Percentiles rank a stretch among this genome's conserved stretches.
Conservation (phyloP, 92 coral and sea anemone species). For the Phenganax subtilis region DNA sequence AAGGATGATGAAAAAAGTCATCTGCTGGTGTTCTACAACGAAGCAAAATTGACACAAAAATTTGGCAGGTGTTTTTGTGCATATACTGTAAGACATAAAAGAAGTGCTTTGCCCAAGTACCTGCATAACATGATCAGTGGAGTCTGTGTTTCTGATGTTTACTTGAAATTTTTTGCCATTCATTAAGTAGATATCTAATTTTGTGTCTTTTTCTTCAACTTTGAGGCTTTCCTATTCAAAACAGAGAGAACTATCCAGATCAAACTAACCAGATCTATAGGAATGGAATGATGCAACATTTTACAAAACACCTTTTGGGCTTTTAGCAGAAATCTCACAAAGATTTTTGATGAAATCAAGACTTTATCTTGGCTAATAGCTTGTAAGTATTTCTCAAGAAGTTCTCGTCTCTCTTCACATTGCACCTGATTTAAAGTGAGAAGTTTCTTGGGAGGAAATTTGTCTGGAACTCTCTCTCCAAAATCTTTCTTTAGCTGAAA, state of each 20-base stretch:
- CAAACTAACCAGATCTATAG: background rate
- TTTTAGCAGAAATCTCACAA: slow-evolving; percentile 64
- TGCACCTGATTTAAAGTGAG: slow-evolving; percentile 68
- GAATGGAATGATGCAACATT: background rate
- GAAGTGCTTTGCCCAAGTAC: slow-evolving; percentile 27
- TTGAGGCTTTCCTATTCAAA: slow-evolving; percentile 56
- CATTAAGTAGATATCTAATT: slow-evolving; percentile 78
- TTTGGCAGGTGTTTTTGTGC: too few relatives aligned
- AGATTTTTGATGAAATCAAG: slow-evolving; percentile 53
- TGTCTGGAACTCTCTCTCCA: slow-evolving; percentile 63
- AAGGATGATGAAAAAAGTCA: background rate
- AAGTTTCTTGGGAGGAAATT: slow-evolving; percentile 78
- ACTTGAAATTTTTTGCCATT: slow-evolving; percentile 78
- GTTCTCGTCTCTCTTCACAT: slow-evolving; percentile 80
- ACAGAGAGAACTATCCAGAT: background rate
- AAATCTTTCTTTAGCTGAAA: slow-evolving; percentile 70
- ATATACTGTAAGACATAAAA: background rate
- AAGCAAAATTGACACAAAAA: too few relatives aligned
- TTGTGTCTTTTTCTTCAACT: slow-evolving; percentile 58
- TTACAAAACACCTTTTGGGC: slow-evolving; percentile 70
- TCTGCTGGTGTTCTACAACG: too few relatives aligned
- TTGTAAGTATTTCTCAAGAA: slow-evolving; percentile 77
- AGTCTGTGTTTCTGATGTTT: slow-evolving; percentile 58
- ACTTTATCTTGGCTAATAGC: slow-evolving; percentile 76
- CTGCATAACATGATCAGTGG: slow-evolving; percentile 80